phyloP scores from a whole-genome alignment of 2,113 vertebrate species.

The Cacatua alba region DNA sequence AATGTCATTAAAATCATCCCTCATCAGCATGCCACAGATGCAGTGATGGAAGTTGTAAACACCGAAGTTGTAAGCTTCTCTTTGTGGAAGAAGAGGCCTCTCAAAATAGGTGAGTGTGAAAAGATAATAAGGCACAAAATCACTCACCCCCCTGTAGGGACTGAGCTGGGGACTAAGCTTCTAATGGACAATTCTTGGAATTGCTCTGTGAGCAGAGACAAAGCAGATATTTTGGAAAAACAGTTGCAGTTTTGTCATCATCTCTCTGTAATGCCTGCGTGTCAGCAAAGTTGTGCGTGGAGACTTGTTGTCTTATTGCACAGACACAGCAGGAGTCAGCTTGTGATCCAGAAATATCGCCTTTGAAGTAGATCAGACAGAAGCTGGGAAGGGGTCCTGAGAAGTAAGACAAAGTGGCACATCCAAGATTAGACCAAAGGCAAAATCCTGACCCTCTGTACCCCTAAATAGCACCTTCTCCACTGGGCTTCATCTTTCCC shows the following conservation, averaged over 20 bases:
- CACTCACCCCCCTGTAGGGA: neutral
- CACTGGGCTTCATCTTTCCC: neutral
- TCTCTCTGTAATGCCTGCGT: neutral
- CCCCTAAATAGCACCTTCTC: neutral
- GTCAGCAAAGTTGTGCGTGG: neutral
- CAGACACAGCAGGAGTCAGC: neutral
- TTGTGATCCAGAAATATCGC: neutral
- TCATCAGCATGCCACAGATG: neutral
- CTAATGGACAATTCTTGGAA: neutral
- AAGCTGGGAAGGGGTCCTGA: neutral
- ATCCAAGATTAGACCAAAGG: neutral
- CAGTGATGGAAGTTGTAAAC: neutral
- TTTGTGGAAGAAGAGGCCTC: slow-evolving; percentile 21
- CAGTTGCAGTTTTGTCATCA: neutral
- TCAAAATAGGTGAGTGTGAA: neutral
- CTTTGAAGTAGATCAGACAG: neutral
- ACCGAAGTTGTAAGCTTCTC: neutral
- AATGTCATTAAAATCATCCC: neutral
- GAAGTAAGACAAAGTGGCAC: neutral
- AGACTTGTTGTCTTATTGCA: neutral
- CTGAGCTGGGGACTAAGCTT: neutral
- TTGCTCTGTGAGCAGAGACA: neutral
- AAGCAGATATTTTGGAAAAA: neutral
- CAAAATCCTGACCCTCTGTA: neutral
- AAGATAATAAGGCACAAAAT: neutral